phyloP scores from a whole-genome alignment of 2,888 invertebrate genomes.

The Heteropelma amictum region DNA sequence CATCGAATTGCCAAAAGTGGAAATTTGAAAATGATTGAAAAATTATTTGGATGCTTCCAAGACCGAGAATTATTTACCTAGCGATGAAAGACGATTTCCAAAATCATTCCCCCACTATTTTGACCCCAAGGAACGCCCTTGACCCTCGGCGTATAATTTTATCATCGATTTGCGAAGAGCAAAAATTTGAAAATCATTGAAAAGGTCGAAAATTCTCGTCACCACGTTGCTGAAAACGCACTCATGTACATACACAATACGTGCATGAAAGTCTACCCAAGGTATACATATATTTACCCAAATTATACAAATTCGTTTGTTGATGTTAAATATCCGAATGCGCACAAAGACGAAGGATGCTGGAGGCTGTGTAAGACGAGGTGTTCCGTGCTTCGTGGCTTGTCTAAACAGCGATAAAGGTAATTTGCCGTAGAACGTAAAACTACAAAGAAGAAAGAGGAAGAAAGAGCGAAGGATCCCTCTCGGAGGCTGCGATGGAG shows the following conservation, averaged over 20 bases:
- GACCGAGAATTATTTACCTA: no score
- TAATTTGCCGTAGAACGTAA: conserved; percentile 66
- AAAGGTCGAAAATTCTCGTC: no score
- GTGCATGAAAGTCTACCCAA: background rate
- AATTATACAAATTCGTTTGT: conserved; percentile 31
- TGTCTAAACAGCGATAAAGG: conserved; percentile 67
- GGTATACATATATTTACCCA: background rate
- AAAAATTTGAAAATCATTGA: no score
- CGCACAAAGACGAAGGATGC: conserved; percentile 14
- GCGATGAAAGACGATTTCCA: no score
- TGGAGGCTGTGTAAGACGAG: conserved; percentile 49
- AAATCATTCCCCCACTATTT: no score
- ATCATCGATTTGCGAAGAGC: no score
- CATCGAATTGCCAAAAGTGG: no score
- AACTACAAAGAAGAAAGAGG: conserved; percentile 61
- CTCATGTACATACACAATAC: background rate
- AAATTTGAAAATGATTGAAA: no score
- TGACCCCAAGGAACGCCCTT: no score
- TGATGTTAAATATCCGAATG: conserved; percentile 29
- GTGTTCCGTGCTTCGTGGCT: conserved; percentile 56
- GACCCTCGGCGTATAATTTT: no score
- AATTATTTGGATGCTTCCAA: no score
- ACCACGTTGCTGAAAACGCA: background rate
- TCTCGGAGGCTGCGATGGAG: background rate
- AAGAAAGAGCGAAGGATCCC: conserved; percentile 8